Percentiles rank a stretch among this genome's conserved stretches.
phyloP scores from a whole-genome alignment of 2,888 invertebrate species.

The Plagodis dolabraria region DNA sequence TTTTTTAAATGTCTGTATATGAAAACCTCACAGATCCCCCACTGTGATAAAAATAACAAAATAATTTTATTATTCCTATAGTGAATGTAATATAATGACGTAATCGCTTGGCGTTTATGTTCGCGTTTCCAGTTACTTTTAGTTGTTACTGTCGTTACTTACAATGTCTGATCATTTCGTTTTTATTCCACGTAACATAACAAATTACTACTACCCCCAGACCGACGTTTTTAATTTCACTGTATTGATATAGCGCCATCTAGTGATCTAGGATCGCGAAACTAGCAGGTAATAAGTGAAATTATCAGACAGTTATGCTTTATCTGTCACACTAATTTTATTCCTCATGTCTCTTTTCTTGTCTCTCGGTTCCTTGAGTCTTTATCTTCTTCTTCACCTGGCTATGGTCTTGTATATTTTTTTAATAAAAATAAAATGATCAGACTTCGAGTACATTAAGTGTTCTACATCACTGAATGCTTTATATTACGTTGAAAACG shows the following conservation, averaged over 20 bases:
- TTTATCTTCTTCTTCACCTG: no score
- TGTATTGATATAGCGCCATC: no score
- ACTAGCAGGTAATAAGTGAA: no score
- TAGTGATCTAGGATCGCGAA: no score
- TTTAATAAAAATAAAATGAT: slow-evolving; percentile 9
- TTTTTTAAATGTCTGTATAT: slow-evolving; percentile 8
- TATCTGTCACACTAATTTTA: no score
- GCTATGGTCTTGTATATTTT: background rate
- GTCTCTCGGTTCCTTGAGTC: no score
- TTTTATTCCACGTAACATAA: background rate
- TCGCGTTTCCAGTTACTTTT: slow-evolving; percentile 33
- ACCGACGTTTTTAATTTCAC: no score
- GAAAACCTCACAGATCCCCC: slow-evolving; percentile 70
- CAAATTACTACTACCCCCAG: no score
- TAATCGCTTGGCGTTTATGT: slow-evolving; percentile 47
- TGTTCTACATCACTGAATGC: slow-evolving; percentile 29
- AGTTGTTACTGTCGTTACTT: slow-evolving; percentile 9
- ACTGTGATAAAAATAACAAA: slow-evolving; percentile 70
- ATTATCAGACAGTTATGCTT: no score
- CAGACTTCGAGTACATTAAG: background rate
- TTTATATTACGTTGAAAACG: slow-evolving; percentile 31
- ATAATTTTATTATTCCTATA: slow-evolving; percentile 57
- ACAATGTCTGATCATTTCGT: slow-evolving; percentile 10
- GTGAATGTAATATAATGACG: slow-evolving; percentile 49
- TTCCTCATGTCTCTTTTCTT: no score